Evolutionary conservation across 1,140 invertebrate genomes (phyloP), one percentile per base, ranked within the genome.

Genomic region (Sarcophaga bullata): DNA sequence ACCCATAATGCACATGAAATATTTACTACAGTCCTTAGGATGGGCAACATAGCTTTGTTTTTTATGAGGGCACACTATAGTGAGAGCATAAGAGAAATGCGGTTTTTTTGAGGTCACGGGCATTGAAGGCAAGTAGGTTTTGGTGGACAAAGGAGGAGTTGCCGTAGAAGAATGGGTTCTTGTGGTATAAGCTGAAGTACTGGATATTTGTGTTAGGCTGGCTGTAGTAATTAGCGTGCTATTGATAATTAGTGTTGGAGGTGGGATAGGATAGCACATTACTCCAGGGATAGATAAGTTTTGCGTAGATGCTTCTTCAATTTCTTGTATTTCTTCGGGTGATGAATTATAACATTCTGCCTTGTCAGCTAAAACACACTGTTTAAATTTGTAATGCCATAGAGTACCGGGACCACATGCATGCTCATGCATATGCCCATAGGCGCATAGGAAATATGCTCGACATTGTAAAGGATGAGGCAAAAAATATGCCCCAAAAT

Each of bases 401-500:
- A 58, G 75, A 0, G 86, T 87, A 73, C 86, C 87, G 3, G 68
- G 82, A 0, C 88, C 88, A 48, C 88, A 89, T 37, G 85, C 85
- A 81, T 89, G 88, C 0, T 84, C 82, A 80, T 88, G 87, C 46
- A 89, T 80, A 25, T 87, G 85, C 0, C 87, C 86, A 47, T 88
- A 89, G 68, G 86, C 88, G 54, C 88, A 89, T 37, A 89, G 85
- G 46, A 87, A 88, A 76, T 89, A 89, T 19, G 82, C 46, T 25
- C 85, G 83, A 19, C 88, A 89, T 17, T 86, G 85, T 8, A 11
- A 84, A 6, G 88, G 88, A 86, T 89, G 88, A 8, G 88, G 88
- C 58, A 89, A 80, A 81, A 89, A 89, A 84, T 89, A 89, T 50
- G 86, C 85, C 2, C 88, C 88, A 80, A 84, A 86, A n/a, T 89